Evolutionary conservation across 1,140 invertebrate genomes (phyloP).

Genomic region (Polypedilum pembai): DNA sequence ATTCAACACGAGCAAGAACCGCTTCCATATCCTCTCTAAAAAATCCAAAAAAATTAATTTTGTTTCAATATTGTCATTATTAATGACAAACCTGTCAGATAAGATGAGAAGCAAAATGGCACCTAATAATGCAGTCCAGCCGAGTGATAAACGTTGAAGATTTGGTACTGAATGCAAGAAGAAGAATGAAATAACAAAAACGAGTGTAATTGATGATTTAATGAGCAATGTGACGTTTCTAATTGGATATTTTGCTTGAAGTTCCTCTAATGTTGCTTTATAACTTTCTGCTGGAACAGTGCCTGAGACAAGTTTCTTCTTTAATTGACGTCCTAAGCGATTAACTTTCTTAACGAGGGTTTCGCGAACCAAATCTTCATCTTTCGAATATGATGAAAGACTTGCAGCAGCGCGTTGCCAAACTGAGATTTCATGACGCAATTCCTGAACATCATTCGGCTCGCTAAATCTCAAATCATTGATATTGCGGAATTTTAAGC

Average conservation of each 20-base stretch:
- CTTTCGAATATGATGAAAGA: slow-evolving; percentile 65
- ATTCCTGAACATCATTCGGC: slow-evolving; percentile 57
- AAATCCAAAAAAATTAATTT: too few species aligned
- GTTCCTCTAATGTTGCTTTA: not conserved
- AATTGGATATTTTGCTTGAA: slow-evolving; percentile 57
- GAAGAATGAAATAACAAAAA: slow-evolving; percentile 54
- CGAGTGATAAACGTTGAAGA: slow-evolving; percentile 50
- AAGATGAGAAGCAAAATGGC: slow-evolving; percentile 61
- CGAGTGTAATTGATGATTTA: slow-evolving; percentile 62
- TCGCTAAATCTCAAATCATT: slow-evolving; percentile 51
- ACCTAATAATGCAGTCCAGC: slow-evolving; percentile 71
- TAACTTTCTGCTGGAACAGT: not conserved
- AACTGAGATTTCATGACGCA: slow-evolving; percentile 68
- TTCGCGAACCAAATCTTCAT: slow-evolving; percentile 65
- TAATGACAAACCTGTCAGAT: slow-evolving; percentile 48
- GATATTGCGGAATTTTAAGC: slow-evolving; percentile 60
- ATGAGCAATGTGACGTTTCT: slow-evolving; percentile 62
- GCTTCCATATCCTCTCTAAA: slow-evolving; percentile 60
- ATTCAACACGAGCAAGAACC: slow-evolving; percentile 69
- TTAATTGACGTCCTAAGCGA: slow-evolving; percentile 25
- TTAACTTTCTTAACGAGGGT: slow-evolving; percentile 60
- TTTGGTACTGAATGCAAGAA: slow-evolving; percentile 57
- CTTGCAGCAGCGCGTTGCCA: slow-evolving; percentile 68
- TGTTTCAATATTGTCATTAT: too few species aligned
- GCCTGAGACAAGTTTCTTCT: slow-evolving; percentile 3